Conservation (phyloP, 2,113 vertebrate genomes). For the Cyprinodon variegatus region DNA sequence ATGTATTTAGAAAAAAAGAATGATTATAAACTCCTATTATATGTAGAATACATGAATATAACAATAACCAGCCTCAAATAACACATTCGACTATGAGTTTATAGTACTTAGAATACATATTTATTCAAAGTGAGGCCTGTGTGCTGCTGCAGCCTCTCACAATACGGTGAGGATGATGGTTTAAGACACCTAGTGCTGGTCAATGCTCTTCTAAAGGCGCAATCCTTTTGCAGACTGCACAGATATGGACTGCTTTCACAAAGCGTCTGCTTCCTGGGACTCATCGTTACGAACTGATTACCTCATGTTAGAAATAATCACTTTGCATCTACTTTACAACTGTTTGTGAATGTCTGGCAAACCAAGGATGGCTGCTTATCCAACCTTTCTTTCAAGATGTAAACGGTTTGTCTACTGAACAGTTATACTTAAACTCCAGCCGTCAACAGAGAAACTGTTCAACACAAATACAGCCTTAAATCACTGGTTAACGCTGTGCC, state of each 20-base stretch:
- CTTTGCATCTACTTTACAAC: conserved; percentile 14
- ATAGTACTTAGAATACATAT: conserved; percentile 63
- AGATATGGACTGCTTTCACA: conserved; percentile 66
- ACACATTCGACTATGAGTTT: conserved; percentile 63
- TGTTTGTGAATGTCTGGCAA: conserved; percentile 42
- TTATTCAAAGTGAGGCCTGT: conserved; percentile 64
- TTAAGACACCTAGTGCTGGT: conserved; percentile 72
- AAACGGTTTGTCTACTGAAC: conserved; percentile 40
- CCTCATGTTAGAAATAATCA: conserved; percentile 51
- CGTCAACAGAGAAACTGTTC: conserved; percentile 56
- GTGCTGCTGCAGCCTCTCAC: conserved; percentile 54
- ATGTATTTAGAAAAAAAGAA: conserved; percentile 70
- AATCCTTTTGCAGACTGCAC: conserved; percentile 58
- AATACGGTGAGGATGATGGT: conserved; percentile 53
- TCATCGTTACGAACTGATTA: conserved; percentile 21
- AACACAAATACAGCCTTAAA: conserved; percentile 60
- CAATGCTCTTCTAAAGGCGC: conserved; percentile 48
- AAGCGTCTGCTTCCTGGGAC: conserved; percentile 23
- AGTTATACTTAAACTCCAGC: conserved; percentile 40
- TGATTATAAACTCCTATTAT: conserved; percentile 70
- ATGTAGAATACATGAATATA: conserved; percentile 70
- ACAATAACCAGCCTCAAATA: conserved; percentile 63
- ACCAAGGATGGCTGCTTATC: conserved; percentile 53
- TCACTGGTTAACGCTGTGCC: conserved; percentile 53
- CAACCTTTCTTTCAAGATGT: conserved; percentile 12